Conservation (phyloP, 2,888 invertebrate genomes). For the Nomada fabriciana region DNA sequence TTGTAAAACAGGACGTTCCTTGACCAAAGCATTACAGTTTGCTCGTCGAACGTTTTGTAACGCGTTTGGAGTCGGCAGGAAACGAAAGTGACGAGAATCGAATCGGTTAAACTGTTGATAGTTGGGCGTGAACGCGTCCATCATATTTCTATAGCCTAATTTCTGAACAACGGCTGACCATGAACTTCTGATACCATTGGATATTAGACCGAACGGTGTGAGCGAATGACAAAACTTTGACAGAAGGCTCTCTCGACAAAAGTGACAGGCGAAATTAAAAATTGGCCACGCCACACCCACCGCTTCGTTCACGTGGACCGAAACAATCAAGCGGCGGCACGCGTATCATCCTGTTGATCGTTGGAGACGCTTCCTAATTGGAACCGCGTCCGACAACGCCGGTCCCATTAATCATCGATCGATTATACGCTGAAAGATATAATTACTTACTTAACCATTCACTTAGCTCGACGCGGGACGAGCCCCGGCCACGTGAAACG, state of each 20-base stretch:
- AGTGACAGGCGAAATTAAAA: constrained; percentile 38
- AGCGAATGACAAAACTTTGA: neutral
- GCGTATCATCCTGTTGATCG: constrained; percentile 47
- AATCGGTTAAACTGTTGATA: constrained; percentile 30
- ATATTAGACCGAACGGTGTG: no score
- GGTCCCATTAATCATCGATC: constrained; percentile 80
- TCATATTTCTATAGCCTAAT: neutral
- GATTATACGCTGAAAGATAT: constrained; percentile 76
- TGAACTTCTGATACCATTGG: neutral
- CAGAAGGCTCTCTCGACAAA: neutral
- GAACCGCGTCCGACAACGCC: constrained; percentile 53
- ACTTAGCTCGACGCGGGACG: constrained; percentile 68
- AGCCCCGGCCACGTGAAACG: constrained; percentile 62
- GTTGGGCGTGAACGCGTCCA: constrained; percentile 20
- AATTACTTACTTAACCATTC: constrained; percentile 81
- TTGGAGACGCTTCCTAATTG: constrained; percentile 60
- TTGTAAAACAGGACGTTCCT: constrained; percentile 10
- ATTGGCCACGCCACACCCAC: constrained; percentile 30
- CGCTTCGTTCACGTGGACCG: constrained; percentile 36
- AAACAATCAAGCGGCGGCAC: constrained; percentile 57
- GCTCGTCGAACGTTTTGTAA: constrained; percentile 31
- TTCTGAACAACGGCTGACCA: neutral
- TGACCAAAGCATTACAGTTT: constrained; percentile 7
- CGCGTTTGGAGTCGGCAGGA: neutral
- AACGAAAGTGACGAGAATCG: neutral